phyloP scores from a whole-genome alignment of 2,113 vertebrate species.

The Speoplatyrhinus poulsoni region DNA sequence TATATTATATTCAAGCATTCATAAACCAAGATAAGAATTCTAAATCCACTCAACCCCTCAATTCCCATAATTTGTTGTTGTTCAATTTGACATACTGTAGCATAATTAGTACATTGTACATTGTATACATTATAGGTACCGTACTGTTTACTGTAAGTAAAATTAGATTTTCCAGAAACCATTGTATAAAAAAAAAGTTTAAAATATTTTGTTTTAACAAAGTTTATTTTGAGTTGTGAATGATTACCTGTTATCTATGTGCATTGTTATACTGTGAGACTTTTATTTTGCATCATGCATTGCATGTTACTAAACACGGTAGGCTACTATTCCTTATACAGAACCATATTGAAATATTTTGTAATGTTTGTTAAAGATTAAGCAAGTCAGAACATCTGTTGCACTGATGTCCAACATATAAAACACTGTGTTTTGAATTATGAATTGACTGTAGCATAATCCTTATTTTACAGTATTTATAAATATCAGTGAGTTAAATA shows the following conservation, averaged over 20 bases:
- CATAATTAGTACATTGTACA: neutral
- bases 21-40: too few relatives aligned
- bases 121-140: conserved; percentile 6
- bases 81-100: neutral
- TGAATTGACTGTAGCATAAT: conserved; percentile 74
- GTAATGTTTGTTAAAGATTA: conserved; percentile 28
- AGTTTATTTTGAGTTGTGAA: conserved; percentile 6
- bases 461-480: conserved; percentile 70
- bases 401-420: conserved; percentile 55
- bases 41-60: neutral
- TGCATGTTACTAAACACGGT: conserved; percentile 15
- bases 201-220: conserved; percentile 9
- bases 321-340: conserved; percentile 19
- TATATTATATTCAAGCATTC: too few relatives aligned
- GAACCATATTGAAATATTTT: conserved; percentile 18
- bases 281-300: conserved; percentile 42
- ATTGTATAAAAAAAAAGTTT: conserved; percentile 17
- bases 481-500: conserved; percentile 74
- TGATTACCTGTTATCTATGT: neutral
- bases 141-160: neutral
- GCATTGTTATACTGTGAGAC: conserved; percentile 12
- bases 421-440: conserved; percentile 79
- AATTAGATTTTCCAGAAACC: conserved; percentile 12
- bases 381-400: conserved; percentile 69
- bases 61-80: conserved; percentile 15